Evolutionary conservation across 2,797 vertebrate genomes (phyloP).

Genomic region (Thamnophis elegans): DNA sequence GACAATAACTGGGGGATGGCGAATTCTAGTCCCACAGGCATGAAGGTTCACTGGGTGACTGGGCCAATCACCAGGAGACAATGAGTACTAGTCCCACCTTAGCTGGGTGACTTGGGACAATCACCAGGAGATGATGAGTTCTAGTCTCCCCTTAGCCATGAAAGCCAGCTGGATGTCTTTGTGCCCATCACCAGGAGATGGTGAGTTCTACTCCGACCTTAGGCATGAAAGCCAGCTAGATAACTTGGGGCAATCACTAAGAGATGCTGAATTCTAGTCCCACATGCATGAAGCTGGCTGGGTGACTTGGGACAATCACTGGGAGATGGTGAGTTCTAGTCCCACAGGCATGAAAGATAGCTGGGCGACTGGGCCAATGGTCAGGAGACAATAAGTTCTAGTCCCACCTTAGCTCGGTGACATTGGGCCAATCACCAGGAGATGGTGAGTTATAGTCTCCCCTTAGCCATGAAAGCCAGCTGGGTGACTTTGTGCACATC

Average conservation of each 20-base stretch:
- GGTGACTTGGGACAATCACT: background rate
- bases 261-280: background rate
- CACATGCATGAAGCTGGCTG: background rate
- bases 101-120: too few species aligned
- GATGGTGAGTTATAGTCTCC: too few species aligned
- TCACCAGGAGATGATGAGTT: too few species aligned
- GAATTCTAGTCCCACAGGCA: too few species aligned
- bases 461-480: background rate
- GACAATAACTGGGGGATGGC: too few species aligned
- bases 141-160: background rate
- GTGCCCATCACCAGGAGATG: background rate
- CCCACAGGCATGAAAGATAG: background rate
- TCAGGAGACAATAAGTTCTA: background rate
- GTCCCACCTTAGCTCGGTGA: background rate
- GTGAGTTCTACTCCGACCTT: background rate
- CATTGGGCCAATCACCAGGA: background rate
- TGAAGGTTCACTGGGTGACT: too few species aligned
- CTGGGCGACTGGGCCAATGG: background rate
- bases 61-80: too few species aligned
- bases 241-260: background rate
- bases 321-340: too few species aligned
- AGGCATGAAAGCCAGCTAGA: rapidly evolving
- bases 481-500: background rate
- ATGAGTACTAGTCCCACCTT: too few species aligned
- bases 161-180: background rate